Evolutionary conservation across 1,140 invertebrate genomes (phyloP).

Genomic region (Calliopsis andreniformis): DNA sequence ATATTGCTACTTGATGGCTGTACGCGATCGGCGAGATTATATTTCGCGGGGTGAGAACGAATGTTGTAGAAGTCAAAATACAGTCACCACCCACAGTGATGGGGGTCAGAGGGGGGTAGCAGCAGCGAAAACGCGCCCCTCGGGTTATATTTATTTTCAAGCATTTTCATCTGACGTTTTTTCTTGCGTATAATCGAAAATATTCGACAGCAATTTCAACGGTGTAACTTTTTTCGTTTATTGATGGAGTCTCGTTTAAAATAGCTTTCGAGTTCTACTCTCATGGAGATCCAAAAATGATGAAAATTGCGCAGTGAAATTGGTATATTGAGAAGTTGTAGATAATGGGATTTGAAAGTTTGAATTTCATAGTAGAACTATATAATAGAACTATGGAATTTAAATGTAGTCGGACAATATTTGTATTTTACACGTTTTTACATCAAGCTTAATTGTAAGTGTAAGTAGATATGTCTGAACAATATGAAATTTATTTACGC

Average conservation of each 20-base stretch:
- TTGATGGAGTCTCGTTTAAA: no score
- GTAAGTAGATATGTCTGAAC: conserved; percentile 17
- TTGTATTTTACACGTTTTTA: conserved; percentile 19
- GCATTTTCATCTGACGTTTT: not conserved
- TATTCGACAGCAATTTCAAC: not conserved
- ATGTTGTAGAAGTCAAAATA: conserved; percentile 60
- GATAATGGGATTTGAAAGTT: no score
- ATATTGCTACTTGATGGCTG: conserved; percentile 75
- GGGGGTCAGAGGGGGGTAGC: not conserved
- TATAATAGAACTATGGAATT: no score
- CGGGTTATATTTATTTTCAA: conserved; percentile 27
- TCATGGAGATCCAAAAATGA: no score
- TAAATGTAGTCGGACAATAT: no score
- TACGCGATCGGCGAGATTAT: conserved; percentile 55
- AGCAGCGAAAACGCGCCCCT: not conserved
- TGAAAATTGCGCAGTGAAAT: no score
- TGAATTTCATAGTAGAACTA: no score
- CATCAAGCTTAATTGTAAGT: conserved; percentile 22
- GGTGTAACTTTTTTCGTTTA: not conserved
- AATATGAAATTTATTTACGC: conserved; percentile 34
- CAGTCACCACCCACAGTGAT: conserved; percentile 11
- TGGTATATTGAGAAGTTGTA: no score
- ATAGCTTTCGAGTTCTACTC: no score
- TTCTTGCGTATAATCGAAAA: not conserved
- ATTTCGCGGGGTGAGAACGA: conserved; percentile 62